Conservation (phyloP, 2,797 vertebrate species). For the Peromyscus melanophrys region DNA sequence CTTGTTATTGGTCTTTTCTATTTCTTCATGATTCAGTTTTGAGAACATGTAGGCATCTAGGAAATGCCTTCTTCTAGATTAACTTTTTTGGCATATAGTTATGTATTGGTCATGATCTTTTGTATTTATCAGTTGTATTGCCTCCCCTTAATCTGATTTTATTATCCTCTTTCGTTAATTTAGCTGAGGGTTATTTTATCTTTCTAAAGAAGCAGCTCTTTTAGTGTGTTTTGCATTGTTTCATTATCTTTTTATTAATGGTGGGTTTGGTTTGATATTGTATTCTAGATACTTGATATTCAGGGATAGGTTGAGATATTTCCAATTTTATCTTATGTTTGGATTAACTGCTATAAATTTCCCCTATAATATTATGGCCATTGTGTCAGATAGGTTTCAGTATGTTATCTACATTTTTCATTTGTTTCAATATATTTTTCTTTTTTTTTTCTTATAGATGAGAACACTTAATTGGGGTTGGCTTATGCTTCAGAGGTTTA, state of each 20-base stretch:
- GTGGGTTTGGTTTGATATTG: background rate
- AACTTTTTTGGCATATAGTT: background rate
- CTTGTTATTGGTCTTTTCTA: background rate
- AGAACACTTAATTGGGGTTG: too few species aligned
- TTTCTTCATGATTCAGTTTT: background rate
- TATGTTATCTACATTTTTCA: background rate
- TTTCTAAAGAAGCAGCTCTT: background rate
- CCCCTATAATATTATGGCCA: background rate
- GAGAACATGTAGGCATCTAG: background rate
- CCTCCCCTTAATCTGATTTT: background rate
- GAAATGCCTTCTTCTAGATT: background rate
- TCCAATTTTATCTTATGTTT: background rate
- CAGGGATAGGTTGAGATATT: background rate
- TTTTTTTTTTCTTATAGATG: too few species aligned
- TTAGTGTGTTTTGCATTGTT: background rate
- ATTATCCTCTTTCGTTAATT: background rate
- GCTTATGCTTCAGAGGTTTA: too few species aligned
- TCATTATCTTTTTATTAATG: background rate
- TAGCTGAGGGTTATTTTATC: background rate
- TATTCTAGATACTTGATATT: background rate
- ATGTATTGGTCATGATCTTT: background rate
- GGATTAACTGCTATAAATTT: background rate
- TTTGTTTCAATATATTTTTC: background rate
- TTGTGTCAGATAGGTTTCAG: background rate
- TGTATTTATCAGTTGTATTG: background rate